Percentiles rank a stretch among this genome's conserved stretches.
These are phyloP conservation scores for Tubulanus polymorphus DNA, from an alignment of 2,888 invertebrate species.

Conservation along the genomic window DNA sequence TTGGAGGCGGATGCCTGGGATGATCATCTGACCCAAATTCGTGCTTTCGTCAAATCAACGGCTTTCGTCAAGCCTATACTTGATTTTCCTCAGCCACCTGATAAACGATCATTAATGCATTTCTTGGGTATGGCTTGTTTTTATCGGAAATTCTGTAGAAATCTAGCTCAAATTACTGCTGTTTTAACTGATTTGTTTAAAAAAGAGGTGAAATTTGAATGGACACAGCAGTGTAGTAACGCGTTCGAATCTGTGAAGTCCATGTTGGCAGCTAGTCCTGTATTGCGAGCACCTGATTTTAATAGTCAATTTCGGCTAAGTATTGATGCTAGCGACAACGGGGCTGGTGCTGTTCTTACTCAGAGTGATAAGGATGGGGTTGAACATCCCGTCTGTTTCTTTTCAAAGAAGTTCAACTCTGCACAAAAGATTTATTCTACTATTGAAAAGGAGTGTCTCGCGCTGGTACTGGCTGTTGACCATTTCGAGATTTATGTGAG, in stretches of 20 bases:
- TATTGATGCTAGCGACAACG: slow-evolving; percentile 5
- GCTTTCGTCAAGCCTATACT: not conserved
- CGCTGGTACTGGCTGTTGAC: not conserved
- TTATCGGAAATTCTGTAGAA: not conserved
- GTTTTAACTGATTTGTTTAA: not conserved
- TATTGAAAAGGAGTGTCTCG: not conserved
- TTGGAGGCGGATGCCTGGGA: no score
- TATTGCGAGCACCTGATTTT: not conserved
- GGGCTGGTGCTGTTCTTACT: slow-evolving; percentile 5
- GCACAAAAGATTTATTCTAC: slow-evolving; percentile 5
- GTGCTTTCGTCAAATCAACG: slow-evolving; percentile 2
- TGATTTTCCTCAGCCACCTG: slow-evolving; percentile 1
- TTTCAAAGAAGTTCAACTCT: slow-evolving; percentile 4
- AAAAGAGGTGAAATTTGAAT: not conserved
- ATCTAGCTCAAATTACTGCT: not conserved
- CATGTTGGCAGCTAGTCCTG: not conserved
- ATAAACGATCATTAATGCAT: not conserved
- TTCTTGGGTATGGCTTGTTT: not conserved
- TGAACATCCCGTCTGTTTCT: slow-evolving; percentile 7
- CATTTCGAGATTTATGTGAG: not conserved
- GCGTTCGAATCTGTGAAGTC: not conserved
- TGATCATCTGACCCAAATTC: no score
- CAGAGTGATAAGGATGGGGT: slow-evolving; percentile 3
- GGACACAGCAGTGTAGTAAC: not conserved
- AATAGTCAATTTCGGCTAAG: not conserved